Evolutionary conservation across 2,113 vertebrate species (phyloP), one percentile per base, ranked within the genome.

Genomic region (Choloepus hoffmanni): DNA sequence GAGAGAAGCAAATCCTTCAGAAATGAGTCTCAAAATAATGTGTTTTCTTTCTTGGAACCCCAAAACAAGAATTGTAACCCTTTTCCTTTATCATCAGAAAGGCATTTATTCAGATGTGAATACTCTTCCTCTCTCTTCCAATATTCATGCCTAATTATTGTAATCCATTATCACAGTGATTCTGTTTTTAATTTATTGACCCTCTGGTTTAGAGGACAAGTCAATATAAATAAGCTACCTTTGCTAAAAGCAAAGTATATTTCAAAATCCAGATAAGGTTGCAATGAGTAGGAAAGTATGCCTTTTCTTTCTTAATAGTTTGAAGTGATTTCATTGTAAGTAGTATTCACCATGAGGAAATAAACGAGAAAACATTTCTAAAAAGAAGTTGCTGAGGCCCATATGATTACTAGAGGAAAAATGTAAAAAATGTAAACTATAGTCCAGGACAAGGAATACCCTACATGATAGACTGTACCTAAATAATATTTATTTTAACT

Each of bases 1-100:
- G 95, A 96, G 65, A 86, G 93, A 96, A 83, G 93, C 85, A 95
- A 96, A 92, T 79, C 89, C 89, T 96, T 96, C 79, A 95, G 74
- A 94, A 97, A 96, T 33, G 86, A 97, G 79, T 63, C 70, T 97
- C 79, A 81, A 82, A 89, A 87, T 91, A 96, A 89, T 81, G 74
- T 72, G 72, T 91, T 92, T 97, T 95, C 68, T 96, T 95, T 84
- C 86, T 84, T 89, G 50, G 83, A 92, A 72, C 48, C 63, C 89
- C 74, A 92, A 86, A 83, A 65, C 70, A 53, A 28, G 53, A 94
- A 50, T 21, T 90, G 2, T 65, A 78, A 45, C 48, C 72, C 18
- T 73, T 92, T 85, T 90, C 81, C 45, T 81, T 93, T 90, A 70
- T 65, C 18, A 85, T 78, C 24, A 48, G n/a, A 72, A 82, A 94